These are phyloP conservation scores for Scolopax mira DNA, from an alignment of 2,113 vertebrate species.

Conservation along the genomic window DNA sequence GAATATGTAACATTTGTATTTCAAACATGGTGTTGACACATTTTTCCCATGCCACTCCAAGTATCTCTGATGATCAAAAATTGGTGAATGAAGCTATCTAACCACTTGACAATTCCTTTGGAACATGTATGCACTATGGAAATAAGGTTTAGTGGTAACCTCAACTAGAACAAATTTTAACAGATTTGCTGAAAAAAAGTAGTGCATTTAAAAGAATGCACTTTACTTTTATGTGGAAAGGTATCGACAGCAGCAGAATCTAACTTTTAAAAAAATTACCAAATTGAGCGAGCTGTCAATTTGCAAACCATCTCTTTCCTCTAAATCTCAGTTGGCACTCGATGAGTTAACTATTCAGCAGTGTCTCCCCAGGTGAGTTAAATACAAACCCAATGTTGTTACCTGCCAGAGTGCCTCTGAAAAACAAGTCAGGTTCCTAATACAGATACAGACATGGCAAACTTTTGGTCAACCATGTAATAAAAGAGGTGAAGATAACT, in stretches of 20 bases:
- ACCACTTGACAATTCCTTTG: background rate
- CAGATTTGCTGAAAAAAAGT: background rate
- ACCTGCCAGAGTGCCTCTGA: background rate
- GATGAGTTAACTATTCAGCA: background rate
- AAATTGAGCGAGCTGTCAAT: background rate
- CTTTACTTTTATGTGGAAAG: background rate
- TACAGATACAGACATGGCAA: background rate
- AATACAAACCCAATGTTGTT: background rate
- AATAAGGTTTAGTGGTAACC: background rate
- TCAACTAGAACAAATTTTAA: background rate
- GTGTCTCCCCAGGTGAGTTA: background rate
- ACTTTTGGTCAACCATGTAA: background rate
- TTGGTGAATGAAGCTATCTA: background rate
- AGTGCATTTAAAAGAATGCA: background rate
- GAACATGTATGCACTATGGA: background rate
- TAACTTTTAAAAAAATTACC: background rate
- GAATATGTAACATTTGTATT: slow-evolving; percentile 28
- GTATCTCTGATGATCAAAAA: background rate
- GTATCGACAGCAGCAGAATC: background rate
- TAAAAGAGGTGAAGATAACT: background rate
- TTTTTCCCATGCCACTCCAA: slow-evolving; percentile 4
- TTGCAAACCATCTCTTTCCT: background rate
- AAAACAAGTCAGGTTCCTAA: background rate
- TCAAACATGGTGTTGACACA: background rate
- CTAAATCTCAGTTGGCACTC: background rate